Evolutionary conservation across 2,888 invertebrate genomes (phyloP), one percentile per base, ranked within the genome.

Genomic region (Drosophila nr. perissopoda): DNA sequence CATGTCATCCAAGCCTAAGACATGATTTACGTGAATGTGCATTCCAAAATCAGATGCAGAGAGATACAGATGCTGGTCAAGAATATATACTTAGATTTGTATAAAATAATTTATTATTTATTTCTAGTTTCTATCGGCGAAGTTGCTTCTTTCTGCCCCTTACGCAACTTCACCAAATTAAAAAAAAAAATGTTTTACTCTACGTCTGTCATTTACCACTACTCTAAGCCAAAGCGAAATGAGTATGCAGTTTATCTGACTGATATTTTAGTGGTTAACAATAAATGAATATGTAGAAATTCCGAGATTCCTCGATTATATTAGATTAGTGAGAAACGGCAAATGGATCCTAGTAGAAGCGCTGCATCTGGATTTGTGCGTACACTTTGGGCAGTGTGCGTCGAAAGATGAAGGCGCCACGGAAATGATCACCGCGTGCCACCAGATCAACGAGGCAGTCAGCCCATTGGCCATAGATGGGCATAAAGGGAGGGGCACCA

Each of bases 401-500:
- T 11, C 81, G 74, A 13, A 86, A 80, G 16, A 83, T 64, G 7
- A 67, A 10, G 3, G 66, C 74, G 0, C 84, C 84, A 7, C 84
- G 83, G 13, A 65, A 69, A 0, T 83, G 78, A 11, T 81, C 87
- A 0, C 83, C 78, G 7, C 83, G 81, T 2, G 74, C 74, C 7
- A 70, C 53, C 27, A 84, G 25, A 29, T 84, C 84, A 29, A 42
- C 11, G 0, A 84, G 48, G 27, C 84, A 84, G 36, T 84, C 89
- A 0, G 51, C 21, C 89, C 87, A 84, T 8, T 83, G 59, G 2
- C 36, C 53, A 34, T 84, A 84, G 25, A 78, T 34, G n/a, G 84
- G 86, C 84, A 88, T 88, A 4, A 54, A 76, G 1, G 87, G 89
- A 1, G 84, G 84, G 4, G 70, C 78, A 1, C 87, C 83, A 8